A percentile compares a stretch with the other conserved stretches of the same genome.
phyloP scores from a whole-genome alignment of 2,113 vertebrate genomes.

The Poeciliopsis turrubarensis region DNA sequence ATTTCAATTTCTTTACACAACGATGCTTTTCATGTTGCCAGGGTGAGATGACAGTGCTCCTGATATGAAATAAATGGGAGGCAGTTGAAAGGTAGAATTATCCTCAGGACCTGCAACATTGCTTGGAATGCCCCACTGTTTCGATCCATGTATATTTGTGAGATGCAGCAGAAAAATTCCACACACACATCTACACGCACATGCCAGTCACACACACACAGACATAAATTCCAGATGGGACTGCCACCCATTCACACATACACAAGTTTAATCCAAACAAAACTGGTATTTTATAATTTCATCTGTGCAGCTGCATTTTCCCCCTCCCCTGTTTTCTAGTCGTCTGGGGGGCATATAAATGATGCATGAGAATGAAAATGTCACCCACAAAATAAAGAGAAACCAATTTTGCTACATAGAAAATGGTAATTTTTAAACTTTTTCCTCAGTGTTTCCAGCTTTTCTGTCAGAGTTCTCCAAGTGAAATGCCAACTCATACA shows the following conservation, averaged over 20 bases:
- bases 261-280: slow-evolving; percentile 82
- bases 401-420: slow-evolving; percentile 78
- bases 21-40: slow-evolving; percentile 94
- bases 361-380: slow-evolving; percentile 88
- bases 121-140: slow-evolving; percentile 63
- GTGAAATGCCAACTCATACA: slow-evolving; percentile 51
- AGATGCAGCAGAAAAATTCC: slow-evolving; percentile 16
- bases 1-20: slow-evolving; percentile 98
- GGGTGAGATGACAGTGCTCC: slow-evolving; percentile 87
- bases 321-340: slow-evolving; percentile 77
- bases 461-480: slow-evolving; percentile 28
- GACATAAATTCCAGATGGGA: slow-evolving; percentile 33
- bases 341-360: slow-evolving; percentile 87
- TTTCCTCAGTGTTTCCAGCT: slow-evolving; percentile 32
- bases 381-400: slow-evolving; percentile 87
- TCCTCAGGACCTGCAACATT: slow-evolving; percentile 90
- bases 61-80: slow-evolving; percentile 93
- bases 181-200: neutral
- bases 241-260: slow-evolving; percentile 22
- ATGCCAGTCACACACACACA: slow-evolving; percentile 23
- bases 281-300: slow-evolving; percentile 86
- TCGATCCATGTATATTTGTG: slow-evolving; percentile 48
- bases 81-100: slow-evolving; percentile 95
- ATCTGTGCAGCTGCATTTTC: slow-evolving; percentile 78
- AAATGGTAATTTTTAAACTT: slow-evolving; percentile 75